Evolutionary conservation across 2,888 invertebrate species (phyloP), one percentile per base, ranked within the genome.

Genomic region (Coronaproctus castanopsis): DNA sequence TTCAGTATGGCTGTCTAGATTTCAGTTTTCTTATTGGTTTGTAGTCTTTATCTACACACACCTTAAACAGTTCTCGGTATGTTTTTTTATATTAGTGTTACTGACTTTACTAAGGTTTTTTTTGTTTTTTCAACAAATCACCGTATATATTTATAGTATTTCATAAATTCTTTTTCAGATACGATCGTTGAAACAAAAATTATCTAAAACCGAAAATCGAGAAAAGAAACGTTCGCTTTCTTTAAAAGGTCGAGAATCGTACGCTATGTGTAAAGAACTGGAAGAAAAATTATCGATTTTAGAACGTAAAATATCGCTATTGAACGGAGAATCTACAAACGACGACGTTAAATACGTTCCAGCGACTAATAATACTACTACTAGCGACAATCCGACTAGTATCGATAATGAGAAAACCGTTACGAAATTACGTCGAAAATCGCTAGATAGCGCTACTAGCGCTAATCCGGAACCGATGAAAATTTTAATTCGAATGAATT

Each of bases 381-480:
- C 36, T 14, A 36, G 8, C 36, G 36, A 14, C 36, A 14, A 36
- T 18, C 72, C 69, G 14, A 74, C 74, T 57, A 74, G 74, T 62
- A 71, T 64, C 57, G 65, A 67, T 23, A 69, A 72, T 21, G 69
- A 75, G 14, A 61, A 66, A 64, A 69, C 76, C 55, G 75, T 78
- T 14, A 75, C 78, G 23, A 72, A 80, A 61, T 71, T 84, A 52
- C 75, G 87, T 57, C 76, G 85, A 61, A 85, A 85, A 68, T 86
- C 85, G 5, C 73, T 87, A 55, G 87, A 87, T 67, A 85, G 86
- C 67, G 63, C 62, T 3, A 63, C 83, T 5, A 80, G 82, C 64
- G 81, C 83, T 0, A 86, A 87, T 69, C 83, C 87, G 0, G 86
- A 87, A 69, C 83, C 87, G 0, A 80, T 87, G 79, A 86, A 86